Base-by-base conservation (phyloP, 1,140 invertebrate genomes). In the Centruroides vittatus region DNA sequence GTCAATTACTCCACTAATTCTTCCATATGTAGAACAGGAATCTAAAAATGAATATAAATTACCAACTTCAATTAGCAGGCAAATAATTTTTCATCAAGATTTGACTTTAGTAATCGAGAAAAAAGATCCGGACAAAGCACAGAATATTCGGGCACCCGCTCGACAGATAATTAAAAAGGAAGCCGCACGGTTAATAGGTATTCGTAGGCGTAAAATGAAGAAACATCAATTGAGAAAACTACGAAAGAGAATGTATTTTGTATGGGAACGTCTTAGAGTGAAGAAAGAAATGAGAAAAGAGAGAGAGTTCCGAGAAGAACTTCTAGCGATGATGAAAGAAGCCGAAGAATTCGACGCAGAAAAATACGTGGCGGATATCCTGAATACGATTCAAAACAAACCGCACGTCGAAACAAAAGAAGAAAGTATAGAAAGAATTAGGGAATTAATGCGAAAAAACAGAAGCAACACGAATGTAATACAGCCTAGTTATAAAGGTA, bases 201-300 rank as follows among this genome's bases (percentile, higher is more conserved):
- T 91, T 53, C 79, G 89, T 50, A 77, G 81, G 53, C 81, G 79
- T 48, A 93, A 93, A 75, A 91, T 93, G 84, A 89, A 85, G 69
- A 87, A 84, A 68, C 89, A 92, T 68, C 88, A 91, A 71, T 75
- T 86, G 51, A 84, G 71, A 68, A 93, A 92, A 73, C 72, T 88
- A 36, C 78, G 85, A 59, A 90, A 86, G 69, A 81, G 75, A 62
- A 87, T 88, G 84, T 84, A 82, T 67, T 84, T 80, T 73, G 76
- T 80, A 53, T 84, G 83, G 79, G 80, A 79, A n/a, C 88, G 86
- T 49, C 62, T 70, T 36, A 80, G 80, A 61, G 79, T 84, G 68
- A 81, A 78, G 23, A 78, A 86, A 60, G 81, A 83, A 66, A 73
- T 84, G 55, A 76, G 77, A 55, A 89, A 84, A 69, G 87, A 92